phyloP scores from a whole-genome alignment of 1,140 invertebrate species.

The Caenorhabditis brenneri region DNA sequence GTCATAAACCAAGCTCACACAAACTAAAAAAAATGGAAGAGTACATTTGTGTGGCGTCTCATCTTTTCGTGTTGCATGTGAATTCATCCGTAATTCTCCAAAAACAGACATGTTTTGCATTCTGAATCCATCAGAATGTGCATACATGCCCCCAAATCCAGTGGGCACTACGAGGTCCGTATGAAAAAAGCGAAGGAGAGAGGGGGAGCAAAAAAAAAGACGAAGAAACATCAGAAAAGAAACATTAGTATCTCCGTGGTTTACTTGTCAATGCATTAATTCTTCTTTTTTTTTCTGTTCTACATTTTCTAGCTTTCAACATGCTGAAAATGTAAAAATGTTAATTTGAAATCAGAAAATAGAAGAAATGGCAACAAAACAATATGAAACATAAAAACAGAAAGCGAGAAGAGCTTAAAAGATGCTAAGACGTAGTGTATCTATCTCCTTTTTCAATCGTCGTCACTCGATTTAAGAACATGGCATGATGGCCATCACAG shows the following conservation, averaged over 20 bases:
- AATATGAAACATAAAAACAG: neutral
- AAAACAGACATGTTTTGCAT: conserved; percentile 5
- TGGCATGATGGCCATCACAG: neutral
- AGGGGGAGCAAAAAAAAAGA: neutral
- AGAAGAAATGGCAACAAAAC: neutral
- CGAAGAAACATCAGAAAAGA: neutral
- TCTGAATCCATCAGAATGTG: conserved; percentile 15
- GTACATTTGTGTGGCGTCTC: neutral
- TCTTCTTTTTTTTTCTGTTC: neutral
- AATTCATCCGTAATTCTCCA: neutral
- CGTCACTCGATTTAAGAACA: conserved; percentile 8
- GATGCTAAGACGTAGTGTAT: neutral
- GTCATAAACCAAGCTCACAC: neutral
- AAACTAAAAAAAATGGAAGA: neutral
- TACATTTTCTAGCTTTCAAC: neutral
- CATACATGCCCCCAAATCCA: neutral
- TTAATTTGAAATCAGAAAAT: neutral
- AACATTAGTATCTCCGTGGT: conserved; percentile 11
- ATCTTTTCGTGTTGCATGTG: neutral
- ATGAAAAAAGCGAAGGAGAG: neutral
- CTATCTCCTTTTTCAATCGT: neutral
- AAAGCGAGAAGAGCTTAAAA: neutral
- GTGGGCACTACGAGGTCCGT: neutral
- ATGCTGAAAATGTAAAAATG: neutral
- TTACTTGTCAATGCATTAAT: conserved; percentile 22